Evolutionary conservation across 23 tunicate species (phyloP).

Genomic region (Corella eumyota): DNA sequence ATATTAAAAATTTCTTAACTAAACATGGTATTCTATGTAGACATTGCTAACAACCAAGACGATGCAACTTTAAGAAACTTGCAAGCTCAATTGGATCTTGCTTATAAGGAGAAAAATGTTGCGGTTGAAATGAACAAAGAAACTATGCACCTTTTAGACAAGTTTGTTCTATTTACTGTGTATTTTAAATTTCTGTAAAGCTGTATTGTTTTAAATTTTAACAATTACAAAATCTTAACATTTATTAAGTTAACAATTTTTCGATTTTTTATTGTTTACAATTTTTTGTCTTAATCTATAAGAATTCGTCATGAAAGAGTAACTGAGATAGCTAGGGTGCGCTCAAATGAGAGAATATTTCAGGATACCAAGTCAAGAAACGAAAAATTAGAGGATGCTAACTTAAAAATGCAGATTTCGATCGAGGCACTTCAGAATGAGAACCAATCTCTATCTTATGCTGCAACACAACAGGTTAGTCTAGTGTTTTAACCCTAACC

Average conservation of each 20-base stretch:
- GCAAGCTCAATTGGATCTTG: conserved; percentile 61
- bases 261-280: no score
- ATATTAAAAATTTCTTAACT: no score
- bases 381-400: conserved; percentile 47
- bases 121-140: conserved; percentile 69
- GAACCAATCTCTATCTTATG: conserved; percentile 21
- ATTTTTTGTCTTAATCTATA: no score
- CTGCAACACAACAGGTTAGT: conserved; percentile 51
- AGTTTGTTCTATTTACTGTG: no score
- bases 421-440: conserved; percentile 49
- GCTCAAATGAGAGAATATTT: conserved; percentile 22
- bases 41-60: conserved; percentile 6
- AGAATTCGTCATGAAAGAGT: conserved; percentile 42
- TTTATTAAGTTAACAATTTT: no score
- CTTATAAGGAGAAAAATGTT: conserved; percentile 42
- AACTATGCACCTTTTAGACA: conserved; percentile 58
- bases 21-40: no score
- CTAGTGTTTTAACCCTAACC: background rate
- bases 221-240: no score
- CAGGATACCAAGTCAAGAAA: conserved; percentile 34
- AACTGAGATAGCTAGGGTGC: conserved; percentile 15
- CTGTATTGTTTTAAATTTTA: no score
- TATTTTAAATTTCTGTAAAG: no score
- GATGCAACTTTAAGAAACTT: conserved; percentile 38
- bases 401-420: conserved; percentile 42